These are phyloP conservation scores for Mimumesa dahlbomi DNA, from an alignment of 2,888 invertebrate species.

Conservation along the genomic window DNA sequence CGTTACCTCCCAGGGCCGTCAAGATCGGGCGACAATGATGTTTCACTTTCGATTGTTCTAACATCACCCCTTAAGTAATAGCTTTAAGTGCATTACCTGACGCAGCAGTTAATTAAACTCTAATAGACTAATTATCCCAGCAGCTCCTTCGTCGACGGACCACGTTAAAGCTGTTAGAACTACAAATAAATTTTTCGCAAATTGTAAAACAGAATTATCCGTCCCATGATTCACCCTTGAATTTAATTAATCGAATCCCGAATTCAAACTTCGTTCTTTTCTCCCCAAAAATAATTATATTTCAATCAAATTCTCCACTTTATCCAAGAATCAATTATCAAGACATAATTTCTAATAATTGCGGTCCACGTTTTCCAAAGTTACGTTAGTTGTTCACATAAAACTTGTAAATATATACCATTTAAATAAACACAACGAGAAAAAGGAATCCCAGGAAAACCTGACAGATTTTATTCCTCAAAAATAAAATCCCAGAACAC, in stretches of 20 bases:
- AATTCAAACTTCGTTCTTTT: neutral
- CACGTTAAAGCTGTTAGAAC: constrained; percentile 32
- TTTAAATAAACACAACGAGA: no score
- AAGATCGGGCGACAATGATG: constrained; percentile 1
- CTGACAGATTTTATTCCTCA: constrained; percentile 2
- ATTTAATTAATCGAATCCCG: neutral
- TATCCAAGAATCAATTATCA: no score
- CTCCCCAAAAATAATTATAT: no score
- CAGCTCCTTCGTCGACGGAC: constrained; percentile 20
- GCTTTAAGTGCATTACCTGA: constrained; percentile 39
- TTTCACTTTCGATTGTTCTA: constrained; percentile 24
- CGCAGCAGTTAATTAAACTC: constrained; percentile 39
- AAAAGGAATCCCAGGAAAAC: no score
- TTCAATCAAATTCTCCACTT: no score
- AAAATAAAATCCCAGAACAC: no score
- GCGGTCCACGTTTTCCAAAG: no score
- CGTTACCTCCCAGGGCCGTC: neutral
- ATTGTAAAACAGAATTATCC: constrained; percentile 38
- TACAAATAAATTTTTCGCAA: constrained; percentile 35
- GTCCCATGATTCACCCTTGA: no score
- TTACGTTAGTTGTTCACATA: no score
- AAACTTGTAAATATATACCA: no score
- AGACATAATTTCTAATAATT: no score
- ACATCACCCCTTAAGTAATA: constrained; percentile 11
- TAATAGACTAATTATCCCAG: constrained; percentile 42